A percentile compares a stretch with the other conserved stretches of the same genome.
These are phyloP conservation scores for Phlogophora meticulosa DNA, from an alignment of 2,888 invertebrate genomes.

Conservation along the genomic window DNA sequence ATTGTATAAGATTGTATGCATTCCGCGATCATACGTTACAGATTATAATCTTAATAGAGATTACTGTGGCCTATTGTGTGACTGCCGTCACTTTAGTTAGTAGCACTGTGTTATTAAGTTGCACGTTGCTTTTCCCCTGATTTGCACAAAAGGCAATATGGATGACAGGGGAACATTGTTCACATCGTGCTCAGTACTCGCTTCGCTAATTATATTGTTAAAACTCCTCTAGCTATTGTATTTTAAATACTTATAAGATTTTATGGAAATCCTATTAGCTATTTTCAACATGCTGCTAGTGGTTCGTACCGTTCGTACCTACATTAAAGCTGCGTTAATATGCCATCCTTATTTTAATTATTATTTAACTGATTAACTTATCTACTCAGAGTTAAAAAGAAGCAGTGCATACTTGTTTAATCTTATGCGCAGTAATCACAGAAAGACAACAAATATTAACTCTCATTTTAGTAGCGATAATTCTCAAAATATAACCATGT, in stretches of 20 bases:
- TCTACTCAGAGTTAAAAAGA: not conserved
- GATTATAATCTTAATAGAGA: slow-evolving; percentile 44
- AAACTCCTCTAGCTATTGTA: slow-evolving; percentile 4
- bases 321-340: not conserved
- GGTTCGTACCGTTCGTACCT: no score
- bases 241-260: not conserved
- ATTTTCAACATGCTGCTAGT: not conserved
- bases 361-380: not conserved
- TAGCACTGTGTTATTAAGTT: slow-evolving; percentile 28
- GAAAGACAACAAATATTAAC: not conserved
- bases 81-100: slow-evolving; percentile 51
- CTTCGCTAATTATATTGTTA: slow-evolving; percentile 32
- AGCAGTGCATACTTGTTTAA: not conserved
- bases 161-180: slow-evolving; percentile 38
- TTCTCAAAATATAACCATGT: not conserved
- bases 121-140: slow-evolving; percentile 27
- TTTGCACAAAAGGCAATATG: slow-evolving; percentile 21
- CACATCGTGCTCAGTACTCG: slow-evolving; percentile 8
- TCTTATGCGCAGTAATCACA: not conserved
- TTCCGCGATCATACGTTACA: slow-evolving; percentile 35
- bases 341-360: not conserved
- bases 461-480: not conserved
- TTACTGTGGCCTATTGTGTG: slow-evolving; percentile 49
- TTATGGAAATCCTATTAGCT: slow-evolving; percentile 1
- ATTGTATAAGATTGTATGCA: slow-evolving; percentile 19